Percentiles rank a stretch among this genome's conserved stretches.
Conservation (phyloP, 37 sponge, comb jelly and placozoan species). For the Chondrilla cf. caribensis region DNA sequence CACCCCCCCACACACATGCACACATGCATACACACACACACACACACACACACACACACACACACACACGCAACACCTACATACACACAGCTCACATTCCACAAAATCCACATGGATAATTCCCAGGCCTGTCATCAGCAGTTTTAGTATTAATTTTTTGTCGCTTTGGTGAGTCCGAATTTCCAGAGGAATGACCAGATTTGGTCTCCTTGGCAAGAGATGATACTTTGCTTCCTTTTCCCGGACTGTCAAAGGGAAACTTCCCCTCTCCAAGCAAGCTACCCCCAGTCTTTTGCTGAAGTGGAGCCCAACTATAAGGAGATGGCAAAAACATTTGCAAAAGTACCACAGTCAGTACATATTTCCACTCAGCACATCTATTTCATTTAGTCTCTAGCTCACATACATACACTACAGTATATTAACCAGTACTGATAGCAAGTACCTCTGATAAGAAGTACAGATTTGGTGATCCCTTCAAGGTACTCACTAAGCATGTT, state of each 20-base stretch:
- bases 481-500: too few species aligned
- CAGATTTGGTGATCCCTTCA: too few species aligned
- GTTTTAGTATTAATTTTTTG: constrained; percentile 33
- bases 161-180: constrained; percentile 4
- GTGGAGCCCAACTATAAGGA: constrained; percentile 10
- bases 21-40: constrained; percentile 26
- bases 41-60: constrained; percentile 32
- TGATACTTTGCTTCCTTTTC: constrained; percentile 3
- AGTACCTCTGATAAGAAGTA: too few species aligned
- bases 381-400: too few species aligned
- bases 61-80: neutral
- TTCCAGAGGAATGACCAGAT: constrained; percentile 7
- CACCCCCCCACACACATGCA: too few species aligned
- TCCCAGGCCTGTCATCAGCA: constrained; percentile 66
- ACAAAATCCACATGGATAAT: constrained; percentile 75
- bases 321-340: too few species aligned
- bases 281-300: neutral
- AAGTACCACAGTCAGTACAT: too few species aligned
- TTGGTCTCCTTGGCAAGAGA: constrained; percentile 41
- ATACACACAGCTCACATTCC: constrained; percentile 54
- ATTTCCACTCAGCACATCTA: too few species aligned
- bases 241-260: constrained; percentile 16
- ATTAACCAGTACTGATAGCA: too few species aligned
- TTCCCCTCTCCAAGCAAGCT: constrained; percentile 24
- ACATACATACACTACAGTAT: too few species aligned